phyloP scores from a whole-genome alignment of 2,113 vertebrate genomes.

The Crotalus tigris region DNA sequence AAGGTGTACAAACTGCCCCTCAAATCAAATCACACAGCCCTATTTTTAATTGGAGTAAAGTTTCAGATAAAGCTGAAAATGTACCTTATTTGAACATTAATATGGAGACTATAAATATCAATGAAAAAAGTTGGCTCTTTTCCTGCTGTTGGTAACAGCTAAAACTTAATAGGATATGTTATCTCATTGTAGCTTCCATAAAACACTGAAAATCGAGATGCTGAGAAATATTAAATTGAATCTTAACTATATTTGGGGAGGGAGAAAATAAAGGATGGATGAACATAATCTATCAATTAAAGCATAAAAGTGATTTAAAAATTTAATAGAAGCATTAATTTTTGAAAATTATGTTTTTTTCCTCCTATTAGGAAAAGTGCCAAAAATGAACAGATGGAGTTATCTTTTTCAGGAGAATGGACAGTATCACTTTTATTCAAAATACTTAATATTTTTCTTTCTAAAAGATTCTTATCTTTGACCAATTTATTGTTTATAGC shows the following conservation, averaged over 20 bases:
- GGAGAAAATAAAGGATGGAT: not conserved
- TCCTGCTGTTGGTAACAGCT: not conserved
- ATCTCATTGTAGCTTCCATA: constrained; percentile 1
- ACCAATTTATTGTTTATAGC: not conserved
- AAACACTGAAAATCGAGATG: not conserved
- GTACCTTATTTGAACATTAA: not conserved
- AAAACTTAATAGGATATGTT: not conserved
- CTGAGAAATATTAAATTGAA: not conserved
- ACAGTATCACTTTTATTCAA: constrained; percentile 1
- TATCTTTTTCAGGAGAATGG: constrained; percentile 14
- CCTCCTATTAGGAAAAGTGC: not conserved
- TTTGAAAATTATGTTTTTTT: constrained; percentile 2
- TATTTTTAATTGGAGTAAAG: not conserved
- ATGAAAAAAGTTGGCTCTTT: not conserved
- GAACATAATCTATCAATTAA: not conserved
- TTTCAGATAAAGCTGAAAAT: not conserved
- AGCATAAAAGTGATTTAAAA: not conserved
- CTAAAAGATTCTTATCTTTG: not conserved
- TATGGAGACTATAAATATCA: not conserved
- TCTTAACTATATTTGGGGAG: not conserved
- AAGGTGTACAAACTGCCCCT: not conserved
- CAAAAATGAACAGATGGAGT: constrained; percentile 13
- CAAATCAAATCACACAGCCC: not conserved
- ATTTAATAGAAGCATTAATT: constrained; percentile 2
- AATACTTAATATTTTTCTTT: not conserved